Evolutionary conservation across 2,113 vertebrate genomes (phyloP), one percentile per base, ranked within the genome.

Genomic region (Pseudorhombus dupliciocellatus): DNA sequence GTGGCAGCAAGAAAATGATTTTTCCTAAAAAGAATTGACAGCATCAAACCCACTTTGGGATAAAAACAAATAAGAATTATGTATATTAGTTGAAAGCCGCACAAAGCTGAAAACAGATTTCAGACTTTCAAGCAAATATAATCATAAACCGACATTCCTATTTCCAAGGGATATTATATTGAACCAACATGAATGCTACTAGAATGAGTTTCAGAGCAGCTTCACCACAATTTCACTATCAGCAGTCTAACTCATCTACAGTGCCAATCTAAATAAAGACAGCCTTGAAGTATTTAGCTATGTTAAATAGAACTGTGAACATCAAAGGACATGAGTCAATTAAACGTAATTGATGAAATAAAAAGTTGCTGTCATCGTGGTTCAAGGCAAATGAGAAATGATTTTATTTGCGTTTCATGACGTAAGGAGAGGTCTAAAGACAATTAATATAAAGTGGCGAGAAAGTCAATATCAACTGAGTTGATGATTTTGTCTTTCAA

Each of bases 261-360:
- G n/a, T 44, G 59, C 20, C 30, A 18, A 31, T 64, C 31, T 24
- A 22, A 60, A 59, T 52, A 15, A 66, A 57, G 26, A 15, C 63
- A 20, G 22, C 12, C 4, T 42, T 54, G 28, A 48, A 40, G 26
- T 37, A 37, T 12, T 9, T 10, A 37, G 10, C 34, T 37, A 9
- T 37, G 34, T 12, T 37, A 37, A 3, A 37, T 37, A 37, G 2
- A 37, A 37, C 10, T 37, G 10, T 37, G 9, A 37, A 37, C 4
- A 37, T 37, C 10, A 37, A 3, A 37, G 4, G 7, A 42, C 5
- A 66, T 0, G 28, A 46, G 40, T 50, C 9, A 37, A 37, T 37
- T 26, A 15, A 50, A 57, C 26, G 46, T 4, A 57, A 31, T 50
- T 40, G 37, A 20, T 0, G 11, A 7, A 31, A 59, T 53, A 42